A percentile compares a stretch with the other conserved stretches of the same genome.
Conservation (phyloP, 2,113 vertebrate species). For the Cygnus atratus region DNA sequence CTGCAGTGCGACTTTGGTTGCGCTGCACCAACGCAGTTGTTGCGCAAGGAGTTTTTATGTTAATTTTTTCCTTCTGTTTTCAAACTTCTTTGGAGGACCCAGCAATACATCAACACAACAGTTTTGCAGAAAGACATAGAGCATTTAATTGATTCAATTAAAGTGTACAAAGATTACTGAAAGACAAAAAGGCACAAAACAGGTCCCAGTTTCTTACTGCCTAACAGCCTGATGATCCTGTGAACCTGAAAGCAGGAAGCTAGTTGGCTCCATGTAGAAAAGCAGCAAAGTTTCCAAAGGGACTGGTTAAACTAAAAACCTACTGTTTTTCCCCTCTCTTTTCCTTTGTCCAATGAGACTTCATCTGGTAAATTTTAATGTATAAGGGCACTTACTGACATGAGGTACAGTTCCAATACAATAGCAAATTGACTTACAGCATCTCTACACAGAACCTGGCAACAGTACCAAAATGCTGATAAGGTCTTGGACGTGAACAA, state of each 20-base stretch:
- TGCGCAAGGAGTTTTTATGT: not conserved
- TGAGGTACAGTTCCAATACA: not conserved
- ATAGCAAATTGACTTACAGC: not conserved
- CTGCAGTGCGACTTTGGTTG: not conserved
- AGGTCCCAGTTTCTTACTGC: conserved; percentile 17
- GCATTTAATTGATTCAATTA: conserved; percentile 61
- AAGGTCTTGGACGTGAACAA: not conserved
- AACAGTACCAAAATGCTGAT: not conserved
- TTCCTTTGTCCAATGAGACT: not conserved
- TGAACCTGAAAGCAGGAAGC: not conserved
- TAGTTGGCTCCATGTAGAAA: not conserved
- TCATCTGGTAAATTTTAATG: not conserved
- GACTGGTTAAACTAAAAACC: not conserved
- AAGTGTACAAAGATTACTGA: conserved; percentile 38
- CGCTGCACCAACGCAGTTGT: accelerated
- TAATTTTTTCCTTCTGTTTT: not conserved
- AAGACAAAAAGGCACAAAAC: conserved; percentile 15
- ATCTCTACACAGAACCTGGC: not conserved
- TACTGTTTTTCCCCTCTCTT: not conserved
- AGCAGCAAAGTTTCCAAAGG: not conserved
- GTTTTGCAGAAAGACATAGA: not conserved
- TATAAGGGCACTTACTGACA: not conserved
- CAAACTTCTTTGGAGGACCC: not conserved
- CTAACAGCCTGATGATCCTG: not conserved
- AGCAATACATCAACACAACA: not conserved